Conservation (phyloP, 2,888 invertebrate species). For the Magallana nippona region DNA sequence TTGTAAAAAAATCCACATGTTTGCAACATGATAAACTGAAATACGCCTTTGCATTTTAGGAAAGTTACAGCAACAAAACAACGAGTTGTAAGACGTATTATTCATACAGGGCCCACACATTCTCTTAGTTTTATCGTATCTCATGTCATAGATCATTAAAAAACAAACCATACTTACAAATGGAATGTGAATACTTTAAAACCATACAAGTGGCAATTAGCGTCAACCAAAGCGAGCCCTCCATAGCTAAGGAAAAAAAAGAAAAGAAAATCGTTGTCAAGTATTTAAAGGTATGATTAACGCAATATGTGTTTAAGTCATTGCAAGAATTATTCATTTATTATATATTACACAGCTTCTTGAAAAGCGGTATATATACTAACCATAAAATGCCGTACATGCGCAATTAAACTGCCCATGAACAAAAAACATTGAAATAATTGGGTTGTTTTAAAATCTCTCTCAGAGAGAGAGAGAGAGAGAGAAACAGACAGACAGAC, state of each 20-base stretch:
- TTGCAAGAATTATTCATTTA: background rate
- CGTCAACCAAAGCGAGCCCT: conserved; percentile 30
- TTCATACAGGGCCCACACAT: background rate
- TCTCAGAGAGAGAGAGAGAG: too few species aligned
- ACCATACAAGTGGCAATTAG: conserved; percentile 11
- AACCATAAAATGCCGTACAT: too few species aligned
- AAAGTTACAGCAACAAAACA: background rate
- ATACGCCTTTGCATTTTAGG: background rate
- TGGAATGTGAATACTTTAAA: conserved; percentile 23
- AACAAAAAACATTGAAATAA: too few species aligned
- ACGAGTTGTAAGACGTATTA: background rate
- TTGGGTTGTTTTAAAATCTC: too few species aligned
- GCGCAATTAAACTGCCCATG: too few species aligned
- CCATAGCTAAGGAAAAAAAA: background rate
- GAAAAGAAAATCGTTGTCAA: background rate
- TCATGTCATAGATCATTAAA: conserved; percentile 19
- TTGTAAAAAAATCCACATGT: background rate
- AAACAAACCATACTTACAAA: conserved; percentile 27
- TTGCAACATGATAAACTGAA: background rate
- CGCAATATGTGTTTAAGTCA: background rate
- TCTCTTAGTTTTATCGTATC: background rate
- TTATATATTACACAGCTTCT: too few species aligned
- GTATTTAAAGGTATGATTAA: background rate
- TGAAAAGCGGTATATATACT: too few species aligned
- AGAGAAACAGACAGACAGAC: too few species aligned